Percentiles rank a stretch among this genome's conserved stretches.
phyloP scores from a whole-genome alignment of 2,797 vertebrate species.

The Takifugu ocellatus region DNA sequence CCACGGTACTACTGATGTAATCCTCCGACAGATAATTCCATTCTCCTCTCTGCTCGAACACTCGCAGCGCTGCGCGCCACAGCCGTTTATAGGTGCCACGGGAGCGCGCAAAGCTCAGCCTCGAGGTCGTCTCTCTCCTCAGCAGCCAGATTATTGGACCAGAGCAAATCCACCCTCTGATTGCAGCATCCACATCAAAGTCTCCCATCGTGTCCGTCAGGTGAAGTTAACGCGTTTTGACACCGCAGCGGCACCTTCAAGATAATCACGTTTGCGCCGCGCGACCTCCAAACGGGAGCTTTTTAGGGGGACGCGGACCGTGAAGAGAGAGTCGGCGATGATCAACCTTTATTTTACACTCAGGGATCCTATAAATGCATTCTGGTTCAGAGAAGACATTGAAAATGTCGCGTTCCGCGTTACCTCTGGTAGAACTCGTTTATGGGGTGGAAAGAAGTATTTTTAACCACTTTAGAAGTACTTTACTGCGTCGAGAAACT shows the following conservation, averaged over 20 bases:
- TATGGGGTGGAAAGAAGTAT: too few species aligned
- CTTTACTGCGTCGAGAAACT: too few species aligned
- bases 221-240: constrained; percentile 20
- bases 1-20: constrained; percentile 10
- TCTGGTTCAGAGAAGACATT: too few species aligned
- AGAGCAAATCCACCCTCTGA: constrained; percentile 21
- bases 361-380: too few species aligned
- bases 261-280: constrained; percentile 27
- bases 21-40: constrained; percentile 20
- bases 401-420: too few species aligned
- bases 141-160: constrained; percentile 35
- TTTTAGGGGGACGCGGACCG: constrained; percentile 2
- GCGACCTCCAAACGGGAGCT: not conserved
- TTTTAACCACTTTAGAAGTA: too few species aligned
- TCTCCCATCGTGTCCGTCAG: constrained; percentile 25
- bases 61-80: constrained; percentile 53
- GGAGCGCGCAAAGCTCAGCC: constrained; percentile 53
- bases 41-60: constrained; percentile 34
- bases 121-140: constrained; percentile 22
- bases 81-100: constrained; percentile 68
- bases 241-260: constrained; percentile 8
- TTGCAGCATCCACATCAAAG: constrained; percentile 37
- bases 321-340: not conserved
- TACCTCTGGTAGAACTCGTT: too few species aligned
- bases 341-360: too few species aligned